Evolutionary conservation across 2,797 vertebrate species (phyloP), one percentile per base, ranked within the genome.

Genomic region (Tolypeutes matacus): DNA sequence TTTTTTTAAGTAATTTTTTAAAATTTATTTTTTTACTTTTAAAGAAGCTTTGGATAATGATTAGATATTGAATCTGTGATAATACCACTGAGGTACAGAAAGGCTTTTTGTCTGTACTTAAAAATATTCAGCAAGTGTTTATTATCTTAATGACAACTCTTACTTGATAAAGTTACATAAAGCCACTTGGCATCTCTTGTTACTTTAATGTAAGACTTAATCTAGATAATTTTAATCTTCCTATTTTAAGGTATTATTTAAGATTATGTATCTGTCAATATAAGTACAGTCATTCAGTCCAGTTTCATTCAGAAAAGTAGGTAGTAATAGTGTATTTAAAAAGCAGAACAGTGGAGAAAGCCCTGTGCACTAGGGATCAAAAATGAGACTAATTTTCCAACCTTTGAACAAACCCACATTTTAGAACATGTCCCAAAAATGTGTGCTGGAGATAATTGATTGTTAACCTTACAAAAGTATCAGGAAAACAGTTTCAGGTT

Each of bases 101-200:
- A 64, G 13, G 15, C 17, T 85, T 80, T 77, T 25, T 51, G 34
- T 67, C 7, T 86, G 0, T 49, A 23, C 15, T 67, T 95, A 80
- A 39, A 39, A 86, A 34, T 88, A 86, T 34, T 85, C 84, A 42
- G 2, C 62, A 31, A 62, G 17, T 36, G 29, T 39, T 86, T 91
- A 39, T 78, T 23, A 56, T 58, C 4, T 65, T 84, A 90, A 77
- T 89, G 42, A 73, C 9, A 92, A 36, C 14, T 65, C 70, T 95
- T 89, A 67, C 36, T 67, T 89, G 23, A 65, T 94, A 73, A 96
- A 56, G 4, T 87, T 84, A 25, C n/a, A 42, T 56, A 62, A 77
- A 3, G 3, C 81, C 21, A 64, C 70, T 14, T 31, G 14, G 29
- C 27, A 82, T 51, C 18, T 77, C 42, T 70, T 85, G 27, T 91